A percentile compares a stretch with the other conserved stretches of the same genome.
Conservation (phyloP, 2,888 invertebrate species). For the Megaustenia siamemsis region DNA sequence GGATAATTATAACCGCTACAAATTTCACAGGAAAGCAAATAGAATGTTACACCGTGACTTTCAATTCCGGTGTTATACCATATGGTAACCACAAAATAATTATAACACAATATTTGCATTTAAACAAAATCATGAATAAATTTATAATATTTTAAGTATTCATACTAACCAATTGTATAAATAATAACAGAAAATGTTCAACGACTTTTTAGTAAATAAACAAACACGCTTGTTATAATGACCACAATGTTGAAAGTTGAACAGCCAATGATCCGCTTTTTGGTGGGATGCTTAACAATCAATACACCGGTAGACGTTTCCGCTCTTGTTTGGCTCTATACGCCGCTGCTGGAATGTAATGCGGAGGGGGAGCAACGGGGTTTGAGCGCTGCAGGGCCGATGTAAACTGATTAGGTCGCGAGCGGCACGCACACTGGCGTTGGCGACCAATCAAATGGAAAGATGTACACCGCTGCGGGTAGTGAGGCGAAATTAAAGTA, state of each 20-base stretch:
- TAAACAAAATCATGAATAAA: no score
- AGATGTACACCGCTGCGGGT: constrained; percentile 19
- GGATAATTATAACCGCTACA: no score
- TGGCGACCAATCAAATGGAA: constrained; percentile 42
- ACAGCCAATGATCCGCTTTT: background rate
- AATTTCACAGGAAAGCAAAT: no score
- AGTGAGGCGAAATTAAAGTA: constrained; percentile 35
- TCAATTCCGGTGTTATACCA: no score
- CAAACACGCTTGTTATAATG: background rate
- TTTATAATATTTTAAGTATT: no score
- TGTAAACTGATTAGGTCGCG: constrained; percentile 45
- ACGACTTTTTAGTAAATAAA: background rate
- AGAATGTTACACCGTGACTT: no score
- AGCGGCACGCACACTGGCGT: constrained; percentile 6
- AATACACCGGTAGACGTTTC: constrained; percentile 29
- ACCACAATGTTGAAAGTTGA: background rate
- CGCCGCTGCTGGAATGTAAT: background rate
- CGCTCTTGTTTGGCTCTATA: background rate
- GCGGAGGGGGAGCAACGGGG: background rate
- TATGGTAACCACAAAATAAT: no score
- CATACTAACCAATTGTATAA: no score
- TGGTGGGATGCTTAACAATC: constrained; percentile 10
- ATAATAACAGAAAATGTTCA: no score
- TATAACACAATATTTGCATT: no score
- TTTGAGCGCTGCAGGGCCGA: constrained; percentile 23